These are phyloP conservation scores for Calcarius ornatus DNA, from an alignment of 2,113 vertebrate genomes.

Conservation along the genomic window DNA sequence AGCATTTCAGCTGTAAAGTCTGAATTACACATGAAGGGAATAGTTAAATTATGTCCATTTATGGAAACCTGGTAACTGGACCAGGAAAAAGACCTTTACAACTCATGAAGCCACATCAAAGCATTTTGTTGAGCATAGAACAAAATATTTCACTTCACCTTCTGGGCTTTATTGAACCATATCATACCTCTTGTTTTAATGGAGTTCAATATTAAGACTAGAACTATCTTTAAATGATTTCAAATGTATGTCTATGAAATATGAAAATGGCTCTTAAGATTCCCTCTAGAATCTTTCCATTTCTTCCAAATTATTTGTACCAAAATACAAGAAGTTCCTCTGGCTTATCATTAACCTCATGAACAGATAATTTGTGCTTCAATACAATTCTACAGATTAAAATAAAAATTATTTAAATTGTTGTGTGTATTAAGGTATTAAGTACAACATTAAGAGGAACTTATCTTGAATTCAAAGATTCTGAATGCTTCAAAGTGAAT, in stretches of 20 bases:
- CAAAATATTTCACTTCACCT: neutral
- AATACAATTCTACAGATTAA: neutral
- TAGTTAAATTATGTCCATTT: neutral
- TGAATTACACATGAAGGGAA: neutral
- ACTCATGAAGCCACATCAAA: neutral
- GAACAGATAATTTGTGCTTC: neutral
- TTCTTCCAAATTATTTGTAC: neutral
- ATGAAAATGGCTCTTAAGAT: neutral
- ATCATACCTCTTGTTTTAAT: neutral
- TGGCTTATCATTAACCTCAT: neutral
- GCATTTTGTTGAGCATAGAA: neutral
- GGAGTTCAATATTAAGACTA: neutral
- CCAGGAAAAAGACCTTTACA: neutral
- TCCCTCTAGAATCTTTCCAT: neutral
- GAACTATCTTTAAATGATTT: neutral
- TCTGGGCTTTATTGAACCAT: neutral
- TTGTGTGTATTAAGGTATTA: neutral
- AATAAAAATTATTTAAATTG: neutral
- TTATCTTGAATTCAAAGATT: neutral
- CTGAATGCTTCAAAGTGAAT: neutral
- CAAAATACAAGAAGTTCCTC: neutral
- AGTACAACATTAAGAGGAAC: neutral
- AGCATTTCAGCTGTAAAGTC: neutral
- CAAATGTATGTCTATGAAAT: neutral
- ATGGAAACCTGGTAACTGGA: neutral